Percentiles rank a stretch among this genome's conserved stretches.
These are phyloP conservation scores for Oriolus oriolus DNA, from an alignment of 2,113 vertebrate genomes.

Conservation along the genomic window DNA sequence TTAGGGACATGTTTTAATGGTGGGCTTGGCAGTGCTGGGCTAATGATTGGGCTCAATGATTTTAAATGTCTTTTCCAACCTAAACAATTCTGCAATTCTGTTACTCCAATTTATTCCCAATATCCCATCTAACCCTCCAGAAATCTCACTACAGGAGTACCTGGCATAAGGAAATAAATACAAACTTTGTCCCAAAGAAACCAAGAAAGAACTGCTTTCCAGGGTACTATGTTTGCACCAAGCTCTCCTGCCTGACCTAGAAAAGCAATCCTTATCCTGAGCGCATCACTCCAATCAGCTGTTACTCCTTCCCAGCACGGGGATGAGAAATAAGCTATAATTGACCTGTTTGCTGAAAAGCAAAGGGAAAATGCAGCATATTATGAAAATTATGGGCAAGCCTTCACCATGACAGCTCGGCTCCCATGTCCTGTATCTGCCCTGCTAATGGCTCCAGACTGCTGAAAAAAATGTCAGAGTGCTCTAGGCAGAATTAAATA, in stretches of 20 bases:
- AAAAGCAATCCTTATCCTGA: not conserved
- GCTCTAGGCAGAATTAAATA: not conserved
- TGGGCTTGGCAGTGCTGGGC: not conserved
- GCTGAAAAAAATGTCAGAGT: not conserved
- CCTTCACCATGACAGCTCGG: constrained; percentile 5
- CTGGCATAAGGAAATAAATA: not conserved
- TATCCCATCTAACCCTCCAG: not conserved
- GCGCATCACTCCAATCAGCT: not conserved
- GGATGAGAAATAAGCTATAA: constrained; percentile 12
- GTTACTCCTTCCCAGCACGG: not conserved
- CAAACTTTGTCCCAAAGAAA: not conserved
- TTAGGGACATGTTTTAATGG: not conserved
- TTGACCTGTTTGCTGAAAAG: constrained; percentile 11
- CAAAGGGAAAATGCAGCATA: not conserved
- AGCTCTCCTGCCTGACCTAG: constrained; percentile 28
- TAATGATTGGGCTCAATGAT: not conserved
- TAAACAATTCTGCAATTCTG: not conserved
- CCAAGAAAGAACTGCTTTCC: not conserved
- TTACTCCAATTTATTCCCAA: not conserved
- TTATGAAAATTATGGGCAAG: constrained; percentile 55
- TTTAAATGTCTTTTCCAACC: not conserved
- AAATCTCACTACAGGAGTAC: not conserved
- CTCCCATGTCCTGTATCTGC: not conserved
- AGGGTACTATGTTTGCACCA: not conserved
- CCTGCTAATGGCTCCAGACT: not conserved